A percentile compares a stretch with the other conserved stretches of the same genome.
Conservation (phyloP, 1,140 invertebrate species). For the Chymomyza costata region DNA sequence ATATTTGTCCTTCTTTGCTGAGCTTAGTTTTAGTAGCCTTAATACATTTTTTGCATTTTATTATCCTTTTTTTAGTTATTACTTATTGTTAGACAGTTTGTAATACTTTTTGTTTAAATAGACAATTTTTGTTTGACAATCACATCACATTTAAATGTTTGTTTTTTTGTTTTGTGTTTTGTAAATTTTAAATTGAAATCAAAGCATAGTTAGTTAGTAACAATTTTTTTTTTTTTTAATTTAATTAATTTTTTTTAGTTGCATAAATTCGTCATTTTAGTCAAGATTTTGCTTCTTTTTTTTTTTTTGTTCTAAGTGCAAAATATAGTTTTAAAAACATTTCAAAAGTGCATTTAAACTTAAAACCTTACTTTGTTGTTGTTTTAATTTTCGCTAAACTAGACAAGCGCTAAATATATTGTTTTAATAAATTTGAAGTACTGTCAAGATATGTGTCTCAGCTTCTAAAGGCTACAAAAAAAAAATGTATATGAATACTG, state of each 20-base stretch:
- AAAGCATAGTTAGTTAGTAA: no score
- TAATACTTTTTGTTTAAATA: conserved; percentile 19
- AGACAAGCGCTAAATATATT: conserved; percentile 30
- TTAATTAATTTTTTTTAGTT: conserved; percentile 12
- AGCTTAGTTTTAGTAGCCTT: no score
- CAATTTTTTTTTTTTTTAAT: conserved; percentile 24
- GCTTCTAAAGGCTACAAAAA: no score
- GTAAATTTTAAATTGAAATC: conserved; percentile 15
- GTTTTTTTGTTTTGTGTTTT: conserved; percentile 13
- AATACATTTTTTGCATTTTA: conserved; percentile 18
- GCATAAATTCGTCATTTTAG: conserved; percentile 62
- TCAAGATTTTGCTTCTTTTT: conserved; percentile 11
- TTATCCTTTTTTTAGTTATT: not conserved
- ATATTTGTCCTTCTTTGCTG: conserved; percentile 30
- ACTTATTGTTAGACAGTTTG: no score
- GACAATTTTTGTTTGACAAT: conserved; percentile 4
- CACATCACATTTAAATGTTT: conserved; percentile 13
- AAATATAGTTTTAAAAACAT: conserved; percentile 38
- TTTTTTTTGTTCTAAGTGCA: conserved; percentile 48
- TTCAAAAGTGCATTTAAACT: conserved; percentile 11
- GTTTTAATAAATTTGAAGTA: conserved; percentile 23
- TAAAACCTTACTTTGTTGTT: conserved; percentile 6
- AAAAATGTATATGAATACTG: no score
- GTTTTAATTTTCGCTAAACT: not conserved
- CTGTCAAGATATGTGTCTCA: conserved; percentile 50